Conservation (phyloP, 2,113 vertebrate species). For the Suncus etruscus region DNA sequence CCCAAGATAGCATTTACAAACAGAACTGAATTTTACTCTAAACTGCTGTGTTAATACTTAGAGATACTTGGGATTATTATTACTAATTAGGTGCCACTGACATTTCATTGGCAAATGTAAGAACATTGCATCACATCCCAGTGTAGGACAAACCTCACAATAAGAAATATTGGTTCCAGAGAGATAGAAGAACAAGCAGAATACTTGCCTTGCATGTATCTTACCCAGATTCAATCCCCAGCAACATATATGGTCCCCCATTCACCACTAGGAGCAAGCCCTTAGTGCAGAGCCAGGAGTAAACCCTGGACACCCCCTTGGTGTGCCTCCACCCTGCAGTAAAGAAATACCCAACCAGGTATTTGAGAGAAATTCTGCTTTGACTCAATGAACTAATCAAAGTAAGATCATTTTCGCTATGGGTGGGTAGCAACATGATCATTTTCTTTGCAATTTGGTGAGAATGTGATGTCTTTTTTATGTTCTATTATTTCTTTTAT, state of each 20-base stretch:
- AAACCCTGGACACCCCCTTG: no score
- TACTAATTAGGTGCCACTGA: neutral
- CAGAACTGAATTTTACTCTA: neutral
- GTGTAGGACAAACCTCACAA: no score
- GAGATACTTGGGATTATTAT: neutral
- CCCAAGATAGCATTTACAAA: neutral
- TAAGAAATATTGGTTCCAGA: neutral
- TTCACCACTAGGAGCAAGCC: no score
- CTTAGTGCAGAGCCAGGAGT: no score
- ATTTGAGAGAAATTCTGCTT: neutral
- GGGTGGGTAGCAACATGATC: neutral
- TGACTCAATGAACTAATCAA: neutral
- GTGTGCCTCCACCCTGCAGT: no score
- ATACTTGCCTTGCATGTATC: no score
- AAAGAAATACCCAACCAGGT: neutral
- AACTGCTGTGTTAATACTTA: neutral
- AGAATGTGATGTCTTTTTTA: neutral
- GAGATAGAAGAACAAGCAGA: no score
- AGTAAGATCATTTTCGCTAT: neutral
- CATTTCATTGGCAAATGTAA: neutral
- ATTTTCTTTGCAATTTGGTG: neutral
- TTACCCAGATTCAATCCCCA: no score
- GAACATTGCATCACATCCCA: neutral
- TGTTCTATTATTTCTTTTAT: no score
- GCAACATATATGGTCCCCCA: no score